A percentile compares a stretch with the other conserved stretches of the same genome.
These are phyloP conservation scores for Temnothorax longispinosus DNA, from an alignment of 1,140 invertebrate species.

Conservation along the genomic window DNA sequence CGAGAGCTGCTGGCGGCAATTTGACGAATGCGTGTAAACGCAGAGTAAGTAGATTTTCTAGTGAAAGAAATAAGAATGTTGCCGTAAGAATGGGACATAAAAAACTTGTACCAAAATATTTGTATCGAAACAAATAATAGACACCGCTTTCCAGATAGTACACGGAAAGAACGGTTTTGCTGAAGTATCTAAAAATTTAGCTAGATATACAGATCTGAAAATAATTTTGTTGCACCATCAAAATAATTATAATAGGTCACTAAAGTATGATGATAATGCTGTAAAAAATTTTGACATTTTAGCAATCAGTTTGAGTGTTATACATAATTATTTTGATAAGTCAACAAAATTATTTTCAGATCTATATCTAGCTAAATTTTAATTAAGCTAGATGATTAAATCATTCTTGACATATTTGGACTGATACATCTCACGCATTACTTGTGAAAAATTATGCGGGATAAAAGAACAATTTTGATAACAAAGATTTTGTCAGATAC, in stretches of 20 bases:
- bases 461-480: not conserved
- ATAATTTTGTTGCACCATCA: no score
- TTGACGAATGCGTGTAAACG: not conserved
- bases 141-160: not conserved
- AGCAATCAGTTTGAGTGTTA: no score
- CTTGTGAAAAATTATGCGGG: not conserved
- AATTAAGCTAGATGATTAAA: not conserved
- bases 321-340: no score
- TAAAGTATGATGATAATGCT: no score
- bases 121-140: not conserved
- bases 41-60: slow-evolving; percentile 14
- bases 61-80: not conserved
- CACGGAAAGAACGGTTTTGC: no score
- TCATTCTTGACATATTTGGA: not conserved
- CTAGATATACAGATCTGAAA: no score
- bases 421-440: not conserved
- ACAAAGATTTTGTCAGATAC: not conserved
- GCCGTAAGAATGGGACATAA: not conserved
- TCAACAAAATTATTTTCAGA: no score
- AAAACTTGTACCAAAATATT: not conserved
- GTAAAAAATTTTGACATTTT: no score
- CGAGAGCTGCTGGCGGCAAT: not conserved
- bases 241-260: no score
- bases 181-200: no score
- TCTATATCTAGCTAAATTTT: no score